These are phyloP conservation scores for Pedetes capensis DNA, from an alignment of 2,113 vertebrate species.

Conservation along the genomic window DNA sequence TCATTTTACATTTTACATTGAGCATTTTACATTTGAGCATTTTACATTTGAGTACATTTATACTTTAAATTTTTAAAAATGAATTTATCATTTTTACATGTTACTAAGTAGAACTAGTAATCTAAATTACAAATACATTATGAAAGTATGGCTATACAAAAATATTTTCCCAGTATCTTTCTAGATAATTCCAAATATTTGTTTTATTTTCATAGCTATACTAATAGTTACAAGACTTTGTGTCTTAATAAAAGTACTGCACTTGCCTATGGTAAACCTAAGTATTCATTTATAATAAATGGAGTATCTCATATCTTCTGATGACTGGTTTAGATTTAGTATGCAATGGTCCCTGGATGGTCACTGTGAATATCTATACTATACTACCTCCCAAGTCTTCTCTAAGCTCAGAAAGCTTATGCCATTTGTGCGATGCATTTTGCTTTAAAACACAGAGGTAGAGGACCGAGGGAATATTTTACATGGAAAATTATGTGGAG, in stretches of 20 bases:
- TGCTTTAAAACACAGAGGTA: not conserved
- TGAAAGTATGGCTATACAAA: not conserved
- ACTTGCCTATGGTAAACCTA: not conserved
- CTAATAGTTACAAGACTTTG: not conserved
- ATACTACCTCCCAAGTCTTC: rapidly evolving
- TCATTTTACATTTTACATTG: not conserved
- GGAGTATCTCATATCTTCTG: not conserved
- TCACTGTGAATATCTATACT: not conserved
- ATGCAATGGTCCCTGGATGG: not conserved
- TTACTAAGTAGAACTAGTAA: constrained; percentile 36
- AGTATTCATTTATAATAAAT: not conserved
- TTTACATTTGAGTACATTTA: too few relatives aligned
- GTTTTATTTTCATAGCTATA: constrained; percentile 15
- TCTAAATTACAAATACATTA: constrained; percentile 46
- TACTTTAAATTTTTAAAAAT: constrained; percentile 26
- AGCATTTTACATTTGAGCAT: not conserved
- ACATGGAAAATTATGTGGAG: not conserved
- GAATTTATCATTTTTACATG: constrained; percentile 38
- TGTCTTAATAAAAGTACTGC: not conserved
- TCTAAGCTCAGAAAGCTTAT: not conserved
- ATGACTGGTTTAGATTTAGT: not conserved
- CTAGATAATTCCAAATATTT: not conserved
- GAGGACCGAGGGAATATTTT: not conserved
- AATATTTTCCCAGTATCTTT: not conserved
- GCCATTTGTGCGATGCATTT: not conserved